Evolutionary conservation across 1,140 invertebrate genomes (phyloP).

Genomic region (Orchesella cincta): DNA sequence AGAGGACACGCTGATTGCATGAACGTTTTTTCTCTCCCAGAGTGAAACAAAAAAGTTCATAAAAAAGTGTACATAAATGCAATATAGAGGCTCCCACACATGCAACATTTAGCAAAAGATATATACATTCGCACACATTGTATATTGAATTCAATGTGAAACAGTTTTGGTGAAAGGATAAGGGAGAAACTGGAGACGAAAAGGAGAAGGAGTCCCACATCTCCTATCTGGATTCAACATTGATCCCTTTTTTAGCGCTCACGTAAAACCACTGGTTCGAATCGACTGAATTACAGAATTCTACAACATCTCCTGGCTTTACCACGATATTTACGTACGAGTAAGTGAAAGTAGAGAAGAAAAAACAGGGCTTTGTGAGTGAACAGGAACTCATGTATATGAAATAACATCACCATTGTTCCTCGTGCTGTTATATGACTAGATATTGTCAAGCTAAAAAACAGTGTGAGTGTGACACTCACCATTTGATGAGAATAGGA

Average conservation of each 20-base stretch:
- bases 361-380: not conserved
- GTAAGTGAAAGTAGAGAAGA: not conserved
- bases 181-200: not conserved
- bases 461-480: too few species aligned
- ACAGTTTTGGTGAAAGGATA: too few species aligned
- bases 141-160: too few species aligned
- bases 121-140: too few species aligned
- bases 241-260: not conserved
- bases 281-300: not conserved
- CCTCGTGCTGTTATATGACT: not conserved
- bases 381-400: not conserved
- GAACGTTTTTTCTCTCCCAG: too few species aligned
- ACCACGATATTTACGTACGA: not conserved
- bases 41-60: too few species aligned
- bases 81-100: too few species aligned
- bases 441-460: not conserved
- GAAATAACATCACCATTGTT: not conserved
- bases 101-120: too few species aligned
- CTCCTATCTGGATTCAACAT: not conserved
- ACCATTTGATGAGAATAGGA: too few species aligned
- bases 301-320: not conserved
- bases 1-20: too few species aligned
- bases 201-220: not conserved
- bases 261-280: not conserved
- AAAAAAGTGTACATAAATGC: too few species aligned